Evolutionary conservation across 92 coral and sea anemone genomes (phyloP).

Genomic region (Parazoanthus swiftii): DNA sequence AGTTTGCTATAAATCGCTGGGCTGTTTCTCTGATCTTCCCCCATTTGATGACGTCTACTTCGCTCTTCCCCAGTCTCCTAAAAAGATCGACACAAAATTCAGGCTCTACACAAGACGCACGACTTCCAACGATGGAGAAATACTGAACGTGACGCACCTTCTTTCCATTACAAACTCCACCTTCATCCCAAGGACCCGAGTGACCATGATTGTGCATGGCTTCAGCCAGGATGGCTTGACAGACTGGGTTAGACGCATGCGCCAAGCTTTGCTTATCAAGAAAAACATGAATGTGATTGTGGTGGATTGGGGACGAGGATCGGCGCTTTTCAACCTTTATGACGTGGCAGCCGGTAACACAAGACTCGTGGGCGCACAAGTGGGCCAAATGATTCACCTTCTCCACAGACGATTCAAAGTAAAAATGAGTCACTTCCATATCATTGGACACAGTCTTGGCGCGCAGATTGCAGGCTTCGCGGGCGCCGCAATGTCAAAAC

Average conservation of each 20-base stretch:
- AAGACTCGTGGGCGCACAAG: conserved; percentile 72
- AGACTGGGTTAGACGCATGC: conserved; percentile 73
- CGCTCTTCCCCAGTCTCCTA: conserved; percentile 79
- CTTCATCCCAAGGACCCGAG: conserved; percentile 52
- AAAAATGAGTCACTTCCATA: conserved; percentile 51
- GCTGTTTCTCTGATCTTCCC: conserved; percentile 80
- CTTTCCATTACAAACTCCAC: conserved; percentile 54
- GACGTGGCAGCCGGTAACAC: conserved; percentile 79
- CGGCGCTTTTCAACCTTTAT: conserved; percentile 50
- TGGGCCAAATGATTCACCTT: conserved; percentile 58
- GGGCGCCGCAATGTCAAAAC: conserved; percentile 48
- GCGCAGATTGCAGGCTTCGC: conserved; percentile 87
- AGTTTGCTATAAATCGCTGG: conserved; percentile 77
- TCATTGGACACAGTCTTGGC: conserved; percentile 89
- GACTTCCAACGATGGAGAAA: conserved; percentile 38
- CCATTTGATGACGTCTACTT: conserved; percentile 69
- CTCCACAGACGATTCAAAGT: conserved; percentile 49
- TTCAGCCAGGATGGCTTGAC: conserved; percentile 66
- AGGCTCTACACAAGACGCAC: conserved; percentile 62
- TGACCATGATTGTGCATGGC: conserved; percentile 77
- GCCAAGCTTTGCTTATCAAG: conserved; percentile 61
- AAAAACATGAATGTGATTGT: conserved; percentile 72
- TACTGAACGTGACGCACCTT: conserved; percentile 42
- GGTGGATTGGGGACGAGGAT: conserved; percentile 82
- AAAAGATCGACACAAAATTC: conserved; percentile 61